Evolutionary conservation across 1,140 invertebrate species (phyloP).

Genomic region (Bicyclus anynana): DNA sequence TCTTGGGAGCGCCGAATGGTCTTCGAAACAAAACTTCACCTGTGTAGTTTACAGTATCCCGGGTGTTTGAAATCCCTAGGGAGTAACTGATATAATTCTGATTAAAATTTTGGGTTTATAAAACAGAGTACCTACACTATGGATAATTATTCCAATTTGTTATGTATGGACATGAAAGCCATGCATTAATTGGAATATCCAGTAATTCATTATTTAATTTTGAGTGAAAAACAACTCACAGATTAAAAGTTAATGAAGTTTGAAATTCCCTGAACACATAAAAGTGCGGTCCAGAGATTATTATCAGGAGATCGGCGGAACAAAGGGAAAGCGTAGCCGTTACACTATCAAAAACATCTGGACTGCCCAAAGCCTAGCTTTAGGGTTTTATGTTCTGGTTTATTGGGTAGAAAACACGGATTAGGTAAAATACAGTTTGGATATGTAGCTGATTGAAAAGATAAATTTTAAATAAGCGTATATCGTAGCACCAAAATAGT

Average conservation of each 20-base stretch:
- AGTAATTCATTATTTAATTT: too few relatives aligned
- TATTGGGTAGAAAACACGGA: neutral
- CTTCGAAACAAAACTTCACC: constrained; percentile 1
- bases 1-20: neutral
- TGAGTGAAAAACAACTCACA: too few relatives aligned
- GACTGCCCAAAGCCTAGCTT: constrained; percentile 3
- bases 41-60: neutral
- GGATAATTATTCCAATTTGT: too few relatives aligned
- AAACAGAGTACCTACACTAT: too few relatives aligned
- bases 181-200: too few relatives aligned
- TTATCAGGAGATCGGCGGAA: neutral
- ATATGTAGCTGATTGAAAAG: too few relatives aligned
- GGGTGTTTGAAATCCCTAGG: neutral
- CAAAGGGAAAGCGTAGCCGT: neutral
- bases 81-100: neutral
- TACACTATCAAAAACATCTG: constrained; percentile 9
- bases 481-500: too few relatives aligned
- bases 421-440: neutral
- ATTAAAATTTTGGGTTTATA: neutral
- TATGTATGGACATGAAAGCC: too few relatives aligned
- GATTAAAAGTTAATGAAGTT: too few relatives aligned
- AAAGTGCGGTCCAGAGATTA: neutral
- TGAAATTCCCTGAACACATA: too few relatives aligned
- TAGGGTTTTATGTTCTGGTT: neutral
- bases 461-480: too few relatives aligned